These are phyloP conservation scores for Glossophaga mutica DNA, from an alignment of 2,797 vertebrate species.

Conservation along the genomic window DNA sequence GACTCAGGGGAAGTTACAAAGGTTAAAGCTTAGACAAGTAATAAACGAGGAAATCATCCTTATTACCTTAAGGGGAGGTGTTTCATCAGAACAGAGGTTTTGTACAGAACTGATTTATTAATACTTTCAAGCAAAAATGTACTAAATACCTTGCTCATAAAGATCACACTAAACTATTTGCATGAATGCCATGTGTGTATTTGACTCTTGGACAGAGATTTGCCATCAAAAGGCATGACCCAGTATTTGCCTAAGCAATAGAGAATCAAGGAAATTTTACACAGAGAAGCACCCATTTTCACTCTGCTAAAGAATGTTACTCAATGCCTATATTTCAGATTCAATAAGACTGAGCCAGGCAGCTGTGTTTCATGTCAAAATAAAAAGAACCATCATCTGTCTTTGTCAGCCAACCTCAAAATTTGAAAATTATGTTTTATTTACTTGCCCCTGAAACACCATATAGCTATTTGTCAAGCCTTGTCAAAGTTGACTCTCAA, in stretches of 20 bases:
- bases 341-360: not conserved
- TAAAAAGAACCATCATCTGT: not conserved
- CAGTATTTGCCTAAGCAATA: not conserved
- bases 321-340: not conserved
- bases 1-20: conserved; percentile 74
- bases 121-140: conserved; percentile 68
- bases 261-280: not conserved
- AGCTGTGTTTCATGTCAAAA: not conserved
- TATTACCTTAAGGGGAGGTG: conserved; percentile 47
- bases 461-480: not conserved
- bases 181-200: not conserved
- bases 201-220: conserved; percentile 35
- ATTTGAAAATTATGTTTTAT: not conserved
- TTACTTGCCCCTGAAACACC: not conserved
- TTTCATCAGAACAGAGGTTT: conserved; percentile 60
- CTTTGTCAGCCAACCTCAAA: not conserved
- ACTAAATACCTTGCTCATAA: conserved; percentile 61
- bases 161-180: conserved; percentile 55
- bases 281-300: not conserved
- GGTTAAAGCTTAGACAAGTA: conserved; percentile 77
- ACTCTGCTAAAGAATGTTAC: not conserved
- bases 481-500: not conserved
- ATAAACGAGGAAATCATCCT: conserved; percentile 69
- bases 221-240: not conserved
- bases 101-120: conserved; percentile 73